Evolutionary conservation across 1,140 invertebrate genomes (phyloP), one percentile per base, ranked within the genome.

Genomic region (Papilio aristodemus): DNA sequence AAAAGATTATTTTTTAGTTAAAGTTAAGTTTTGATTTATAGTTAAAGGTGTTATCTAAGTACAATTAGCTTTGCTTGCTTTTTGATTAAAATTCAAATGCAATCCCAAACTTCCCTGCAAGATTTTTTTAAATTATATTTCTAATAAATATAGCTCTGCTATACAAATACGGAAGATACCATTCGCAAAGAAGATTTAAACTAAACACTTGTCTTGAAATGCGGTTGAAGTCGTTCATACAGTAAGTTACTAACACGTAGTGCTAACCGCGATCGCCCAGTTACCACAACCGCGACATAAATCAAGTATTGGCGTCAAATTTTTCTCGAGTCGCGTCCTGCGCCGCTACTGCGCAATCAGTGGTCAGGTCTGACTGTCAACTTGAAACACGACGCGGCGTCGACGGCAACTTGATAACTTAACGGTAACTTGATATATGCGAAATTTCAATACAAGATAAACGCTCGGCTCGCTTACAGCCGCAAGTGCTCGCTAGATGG

Each of bases 341-440:
- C n/a, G n/a, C n/a, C 17, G 10, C 38, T 10, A 39, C 46, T 50
- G 19, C 46, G 46, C 46, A 50, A 50, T 50, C 46, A 17, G 46
- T 17, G 46, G 43, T 25, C 43, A 50, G 9, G n/a, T 22, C 19
- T 17, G 17, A 22, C 46, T 50, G 43, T 46, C 43, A 46, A 46
- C 43, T 46, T 46, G 46, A 50, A 50, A 50, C 46, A 50, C 9
- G 46, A 50, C 17, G 46, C 46, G 17, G 46, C 46, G 27, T 32
- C 6, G 46, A 50, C 46, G 22, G 46, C 22, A 50, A 50, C 46
- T 25, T 50, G 17, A 50, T 50, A 22, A 50, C 46, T 50, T 50
- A 50, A 50, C 46, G 11, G 46, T 50, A 50, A 50, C 46, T 50
- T 50, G 46, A 50, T 50, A 50, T 50, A 50, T 50, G 46, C 46